Base-by-base conservation (phyloP, 2,113 vertebrate species). In the Varanus salvator region DNA sequence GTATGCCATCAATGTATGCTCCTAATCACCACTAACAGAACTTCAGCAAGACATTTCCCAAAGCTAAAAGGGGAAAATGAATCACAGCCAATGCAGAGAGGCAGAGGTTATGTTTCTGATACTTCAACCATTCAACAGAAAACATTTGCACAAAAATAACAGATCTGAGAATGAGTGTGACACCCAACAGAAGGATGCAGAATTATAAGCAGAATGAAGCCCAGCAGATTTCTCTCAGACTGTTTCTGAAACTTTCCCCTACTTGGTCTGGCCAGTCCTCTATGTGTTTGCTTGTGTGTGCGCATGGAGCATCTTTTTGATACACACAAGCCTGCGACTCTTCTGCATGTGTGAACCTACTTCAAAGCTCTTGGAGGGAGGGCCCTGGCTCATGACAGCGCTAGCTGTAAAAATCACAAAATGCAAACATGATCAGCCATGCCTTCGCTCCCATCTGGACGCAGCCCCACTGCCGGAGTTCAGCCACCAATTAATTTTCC, bases 401-500 rank as follows among this genome's bases (percentile, higher is more conserved):
- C 0, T 15, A 7, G 1, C 25, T 19, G 0, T 9, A 57, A 38
- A 48, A 66, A 50, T 68, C 50, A 50, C 60, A 25, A 68, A 77
- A 84, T 17, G 19, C 57, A 66, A 84, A 77, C 3, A 4, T 68
- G 25, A 57, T 81, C 21, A 6, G 23, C 72, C 27, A 11, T 14
- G 14, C 21, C 38, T 57, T 48, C 38, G 21, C 50, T 38, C 31
- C 71, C 78, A 71, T 48, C 34, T 77, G 84, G 83, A 84, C 23
- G 38, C 90, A 44, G 5, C 34, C 84, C 77, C 78, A 64, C 82
- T 91, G 80, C 66, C 69, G 9, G 75, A 95, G 95, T 92, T 90
- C 78, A 94, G 87, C 91, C 8, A 69, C 29, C 87, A 90, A 95
- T 92, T 90, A 90, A 86, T 92, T 95, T 84, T 90, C 95, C 92